Base-by-base conservation (phyloP, 2,797 vertebrate species). In the Potorous gilbertii region DNA sequence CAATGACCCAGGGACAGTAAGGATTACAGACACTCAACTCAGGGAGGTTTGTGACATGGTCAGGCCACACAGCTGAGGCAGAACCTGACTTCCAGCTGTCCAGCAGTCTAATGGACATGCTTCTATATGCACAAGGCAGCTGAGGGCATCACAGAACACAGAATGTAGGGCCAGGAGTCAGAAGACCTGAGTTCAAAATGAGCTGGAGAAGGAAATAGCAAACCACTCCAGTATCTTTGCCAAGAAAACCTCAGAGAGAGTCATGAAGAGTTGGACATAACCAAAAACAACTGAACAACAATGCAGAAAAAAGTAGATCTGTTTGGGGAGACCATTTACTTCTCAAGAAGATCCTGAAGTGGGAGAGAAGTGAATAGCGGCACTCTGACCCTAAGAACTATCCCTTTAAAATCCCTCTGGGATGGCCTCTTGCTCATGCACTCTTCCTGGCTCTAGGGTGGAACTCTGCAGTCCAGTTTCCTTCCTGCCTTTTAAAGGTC, bases 1-100 rank as follows among this genome's bases (percentile, higher is more conserved):
- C 13, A n/a, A 18, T 5, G 0, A n/a, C 0, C n/a, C 8, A 0
- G 13, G 40, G 40, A 46, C 9, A 46, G 40, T 9, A 21, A 10
- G 66, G n/a, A 40, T 11, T 4, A 59, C 28, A 62, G 59, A 62
- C 1, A 31, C n/a, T 21, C 66, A 21, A 24, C n/a, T 24, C n/a
- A 40, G n/a, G 18, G n/a, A 74, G 18, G n/a, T 74, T n/a, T n/a
- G 16, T n/a, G 34, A 18, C 34, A 8, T 18, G 62, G 16, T 16
- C 62, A 74, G 66, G 66, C 6, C 4, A 3, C 40, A 11, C 40
- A 11, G 9, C n/a, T 6, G 66, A 81, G 66, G 66, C 40, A 46
- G 66, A 81, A 40, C 3, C 66, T 40, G 66, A 24, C 18, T 40
- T 40, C 66, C 18, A 27, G 34, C 34, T 40, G 16, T 74, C 57